These are phyloP conservation scores for Hyles vespertilio DNA, from an alignment of 1,140 invertebrate genomes.

Conservation along the genomic window DNA sequence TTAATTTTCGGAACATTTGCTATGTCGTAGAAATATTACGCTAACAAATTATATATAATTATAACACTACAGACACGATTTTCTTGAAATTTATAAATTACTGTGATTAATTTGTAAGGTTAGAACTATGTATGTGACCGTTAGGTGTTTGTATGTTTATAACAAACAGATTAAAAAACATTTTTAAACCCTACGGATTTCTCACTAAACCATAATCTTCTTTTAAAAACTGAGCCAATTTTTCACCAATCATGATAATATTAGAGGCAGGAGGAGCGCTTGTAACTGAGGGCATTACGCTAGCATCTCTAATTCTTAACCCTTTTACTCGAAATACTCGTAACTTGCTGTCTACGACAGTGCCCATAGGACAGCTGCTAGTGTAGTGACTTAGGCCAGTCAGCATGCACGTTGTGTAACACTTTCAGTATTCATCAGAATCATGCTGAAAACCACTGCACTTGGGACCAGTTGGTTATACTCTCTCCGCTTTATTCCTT, in stretches of 20 bases:
- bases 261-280: neutral
- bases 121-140: no score
- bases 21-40: no score
- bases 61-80: no score
- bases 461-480: conserved; percentile 14
- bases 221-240: conserved; percentile 8
- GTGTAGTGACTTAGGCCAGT: conserved; percentile 18
- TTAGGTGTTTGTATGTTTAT: no score
- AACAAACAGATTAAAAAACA: no score
- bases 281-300: conserved; percentile 11
- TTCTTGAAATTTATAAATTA: no score
- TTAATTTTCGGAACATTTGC: no score
- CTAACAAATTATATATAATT: no score
- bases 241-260: conserved; percentile 13
- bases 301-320: conserved; percentile 11
- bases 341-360: conserved; percentile 21
- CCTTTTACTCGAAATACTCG: conserved; percentile 7
- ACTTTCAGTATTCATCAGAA: conserved; percentile 23
- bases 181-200: no score
- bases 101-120: no score
- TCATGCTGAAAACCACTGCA: conserved; percentile 10
- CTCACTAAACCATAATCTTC: neutral
- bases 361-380: conserved; percentile 27
- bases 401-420: conserved; percentile 13
- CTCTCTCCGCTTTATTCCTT: conserved; percentile 16